phyloP scores from a whole-genome alignment of 2,113 vertebrate genomes.

The Actenoides lindsayi region DNA sequence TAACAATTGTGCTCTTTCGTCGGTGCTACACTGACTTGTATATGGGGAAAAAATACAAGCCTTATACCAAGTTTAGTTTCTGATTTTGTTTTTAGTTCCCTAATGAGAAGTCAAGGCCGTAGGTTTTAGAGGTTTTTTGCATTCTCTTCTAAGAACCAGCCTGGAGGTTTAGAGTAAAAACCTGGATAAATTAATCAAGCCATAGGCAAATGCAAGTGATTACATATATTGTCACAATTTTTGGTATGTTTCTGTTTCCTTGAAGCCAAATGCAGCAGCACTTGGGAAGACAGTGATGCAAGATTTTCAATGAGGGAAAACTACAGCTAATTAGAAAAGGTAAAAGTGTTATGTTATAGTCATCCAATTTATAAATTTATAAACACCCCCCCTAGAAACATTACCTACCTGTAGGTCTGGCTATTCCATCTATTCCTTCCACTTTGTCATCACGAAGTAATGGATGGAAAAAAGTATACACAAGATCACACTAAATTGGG shows the following conservation, averaged over 20 bases:
- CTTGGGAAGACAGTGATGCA: not conserved
- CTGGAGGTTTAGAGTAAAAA: not conserved
- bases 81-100: not conserved
- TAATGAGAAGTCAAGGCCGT: not conserved
- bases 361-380: not conserved
- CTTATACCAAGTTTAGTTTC: not conserved
- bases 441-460: conserved; percentile 94
- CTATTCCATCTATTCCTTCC: conserved; percentile 85
- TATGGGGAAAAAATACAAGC: not conserved
- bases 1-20: not conserved
- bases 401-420: conserved; percentile 81
- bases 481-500: conserved; percentile 89
- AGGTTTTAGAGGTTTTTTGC: not conserved
- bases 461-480: conserved; percentile 98
- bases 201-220: not conserved
- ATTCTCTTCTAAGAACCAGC: not conserved
- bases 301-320: not conserved
- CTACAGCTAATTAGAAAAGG: not conserved
- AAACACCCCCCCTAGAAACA: not conserved
- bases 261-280: not conserved
- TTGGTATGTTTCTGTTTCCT: not conserved
- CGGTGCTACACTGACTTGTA: not conserved
- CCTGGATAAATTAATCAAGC: not conserved
- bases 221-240: not conserved
- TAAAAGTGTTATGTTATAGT: not conserved